These are phyloP conservation scores for Lophius piscatorius DNA, from an alignment of 2,113 vertebrate genomes.

Conservation along the genomic window DNA sequence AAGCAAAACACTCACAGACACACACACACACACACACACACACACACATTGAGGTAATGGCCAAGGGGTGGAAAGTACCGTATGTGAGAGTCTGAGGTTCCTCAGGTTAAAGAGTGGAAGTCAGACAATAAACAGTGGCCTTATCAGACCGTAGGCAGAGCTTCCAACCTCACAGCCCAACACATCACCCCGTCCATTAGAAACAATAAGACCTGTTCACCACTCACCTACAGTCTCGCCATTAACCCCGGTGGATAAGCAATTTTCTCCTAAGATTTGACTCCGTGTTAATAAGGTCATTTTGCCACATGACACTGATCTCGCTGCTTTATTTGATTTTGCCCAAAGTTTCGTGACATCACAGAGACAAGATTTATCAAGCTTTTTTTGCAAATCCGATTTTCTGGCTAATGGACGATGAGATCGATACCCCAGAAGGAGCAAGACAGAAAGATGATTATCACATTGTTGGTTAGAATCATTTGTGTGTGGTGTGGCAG, in stretches of 20 bases:
- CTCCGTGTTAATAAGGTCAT: conserved; percentile 20
- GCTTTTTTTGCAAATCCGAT: conserved; percentile 56
- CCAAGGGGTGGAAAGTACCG: conserved; percentile 67
- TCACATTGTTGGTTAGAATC: conserved; percentile 51
- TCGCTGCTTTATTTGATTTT: conserved; percentile 34
- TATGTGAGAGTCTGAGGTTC: conserved; percentile 56
- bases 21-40: conserved; percentile 23
- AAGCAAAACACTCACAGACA: neutral
- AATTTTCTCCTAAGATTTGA: conserved; percentile 5
- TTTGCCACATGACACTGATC: conserved; percentile 21
- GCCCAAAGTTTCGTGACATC: conserved; percentile 36
- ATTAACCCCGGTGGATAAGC: conserved; percentile 27
- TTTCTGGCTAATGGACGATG: conserved; percentile 18
- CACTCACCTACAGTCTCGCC: conserved; percentile 10
- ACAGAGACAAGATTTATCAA: conserved; percentile 32
- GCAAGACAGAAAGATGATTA: conserved; percentile 44
- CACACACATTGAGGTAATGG: conserved; percentile 53
- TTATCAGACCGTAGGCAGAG: conserved; percentile 74
- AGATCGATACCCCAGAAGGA: conserved; percentile 49
- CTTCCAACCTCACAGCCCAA: conserved; percentile 65
- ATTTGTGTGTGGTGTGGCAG: conserved; percentile 30
- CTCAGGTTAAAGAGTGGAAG: conserved; percentile 74
- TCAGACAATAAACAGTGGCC: conserved; percentile 75
- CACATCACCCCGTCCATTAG: conserved; percentile 54
- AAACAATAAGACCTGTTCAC: conserved; percentile 62